Conservation (phyloP, 2,113 vertebrate genomes). For the Triplophysa tibetana region DNA sequence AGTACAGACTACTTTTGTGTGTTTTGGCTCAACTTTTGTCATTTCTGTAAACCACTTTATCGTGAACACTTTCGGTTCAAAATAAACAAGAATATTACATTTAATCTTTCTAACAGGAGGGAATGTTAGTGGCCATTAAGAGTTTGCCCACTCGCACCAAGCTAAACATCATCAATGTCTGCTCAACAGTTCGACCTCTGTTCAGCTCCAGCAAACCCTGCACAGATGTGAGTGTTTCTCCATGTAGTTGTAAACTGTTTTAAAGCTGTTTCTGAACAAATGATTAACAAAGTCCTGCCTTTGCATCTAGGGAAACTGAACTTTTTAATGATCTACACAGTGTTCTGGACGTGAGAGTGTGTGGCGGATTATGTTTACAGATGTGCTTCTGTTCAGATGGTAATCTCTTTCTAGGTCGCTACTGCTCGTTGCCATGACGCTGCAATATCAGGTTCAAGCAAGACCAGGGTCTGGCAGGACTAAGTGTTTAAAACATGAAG, state of each 20-base stretch:
- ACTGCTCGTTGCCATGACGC: slow-evolving; percentile 72
- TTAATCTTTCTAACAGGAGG: slow-evolving; percentile 76
- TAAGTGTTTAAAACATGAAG: slow-evolving; percentile 63
- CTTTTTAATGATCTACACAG: neutral
- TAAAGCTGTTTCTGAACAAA: too few relatives aligned
- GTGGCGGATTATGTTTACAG: slow-evolving; percentile 13
- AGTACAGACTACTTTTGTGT: too few relatives aligned
- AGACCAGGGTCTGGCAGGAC: slow-evolving; percentile 60
- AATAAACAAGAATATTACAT: neutral
- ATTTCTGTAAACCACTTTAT: too few relatives aligned
- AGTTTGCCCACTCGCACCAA: slow-evolving; percentile 85
- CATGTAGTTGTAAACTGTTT: too few relatives aligned
- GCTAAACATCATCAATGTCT: slow-evolving; percentile 83
- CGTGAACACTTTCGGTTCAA: neutral
- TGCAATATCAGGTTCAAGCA: slow-evolving; percentile 73
- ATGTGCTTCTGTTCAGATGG: slow-evolving; percentile 33
- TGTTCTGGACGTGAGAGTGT: slow-evolving; percentile 22
- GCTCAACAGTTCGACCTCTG: slow-evolving; percentile 75
- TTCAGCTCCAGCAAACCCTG: slow-evolving; percentile 86
- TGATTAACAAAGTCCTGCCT: neutral
- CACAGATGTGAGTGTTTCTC: slow-evolving; percentile 78
- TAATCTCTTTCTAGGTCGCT: slow-evolving; percentile 62
- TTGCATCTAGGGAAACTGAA: neutral
- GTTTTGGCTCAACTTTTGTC: too few relatives aligned
- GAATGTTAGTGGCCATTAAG: slow-evolving; percentile 87